Base-by-base conservation (phyloP, 1,140 invertebrate genomes). In the Micrasema minimum region DNA sequence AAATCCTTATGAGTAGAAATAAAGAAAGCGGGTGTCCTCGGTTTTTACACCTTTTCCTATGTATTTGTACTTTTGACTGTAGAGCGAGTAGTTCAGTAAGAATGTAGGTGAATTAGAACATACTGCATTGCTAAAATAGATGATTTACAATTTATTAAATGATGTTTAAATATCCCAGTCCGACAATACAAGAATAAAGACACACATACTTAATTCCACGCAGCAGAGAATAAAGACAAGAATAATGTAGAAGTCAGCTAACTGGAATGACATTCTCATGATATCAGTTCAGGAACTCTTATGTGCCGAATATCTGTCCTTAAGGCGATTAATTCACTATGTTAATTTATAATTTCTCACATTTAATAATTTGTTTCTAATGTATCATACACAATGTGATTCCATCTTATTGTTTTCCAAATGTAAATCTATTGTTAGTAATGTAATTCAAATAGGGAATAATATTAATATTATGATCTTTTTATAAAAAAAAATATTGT, bases 371-470 rank as follows among this genome's bases (percentile, higher is more conserved):
- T 31, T 48, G 23, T 64, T 64, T 46, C 41, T 41, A 45, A 64
- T 64, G 59, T 64, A 64, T 64, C 41, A 64, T 64, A 46, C 48
- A 64, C 61, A 35, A 57, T 71, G 69, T 48, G 69, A 57, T 64
- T 69, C 22, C n/a, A 38, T 71, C 55, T 66, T 48, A 66, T 66
- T 69, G 41, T 51, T 72, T 72, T 72, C 64, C 65, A 72, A 68
- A 68, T 72, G 71, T 68, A 68, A 68, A 69, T 68, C 46, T 72
- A 72, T 65, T 72, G 61, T 71, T 70, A 74, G 59, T 69, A 38
- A 72, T 62, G 70, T 69, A 70, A 75, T 72, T 71, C 70, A 69
- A 72, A 71, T 75, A 72, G 69, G 70, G 64, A 75, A 75, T 72
- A 72, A 72, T 59, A 66, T 71, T 72, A 67, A 68, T 72, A 67